These are phyloP conservation scores for Crotalus viridis DNA, from an alignment of 2,113 vertebrate species.

Conservation along the genomic window DNA sequence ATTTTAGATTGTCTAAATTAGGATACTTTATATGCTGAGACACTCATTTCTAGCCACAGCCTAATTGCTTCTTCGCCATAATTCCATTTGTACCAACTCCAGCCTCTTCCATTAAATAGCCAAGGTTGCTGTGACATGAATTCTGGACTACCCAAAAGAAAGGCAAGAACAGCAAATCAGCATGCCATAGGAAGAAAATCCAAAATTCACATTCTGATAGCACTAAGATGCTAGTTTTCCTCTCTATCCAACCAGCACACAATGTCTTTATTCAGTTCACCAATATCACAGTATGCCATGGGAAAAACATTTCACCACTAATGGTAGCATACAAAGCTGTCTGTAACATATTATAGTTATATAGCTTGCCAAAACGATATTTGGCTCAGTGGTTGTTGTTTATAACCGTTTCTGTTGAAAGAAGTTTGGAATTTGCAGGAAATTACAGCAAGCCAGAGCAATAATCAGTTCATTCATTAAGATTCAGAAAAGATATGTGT, in stretches of 20 bases:
- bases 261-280: slow-evolving; percentile 21
- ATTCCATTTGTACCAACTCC: background rate
- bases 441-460: slow-evolving; percentile 37
- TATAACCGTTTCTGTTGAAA: slow-evolving; percentile 34
- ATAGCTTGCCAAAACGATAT: slow-evolving; percentile 52
- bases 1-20: background rate
- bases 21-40: background rate
- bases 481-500: slow-evolving; percentile 1
- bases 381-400: slow-evolving; percentile 34
- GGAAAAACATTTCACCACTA: slow-evolving; percentile 36
- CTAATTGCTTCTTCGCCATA: background rate
- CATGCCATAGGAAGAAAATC: background rate
- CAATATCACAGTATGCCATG: slow-evolving; percentile 20
- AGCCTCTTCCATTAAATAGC: background rate
- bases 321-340: slow-evolving; percentile 27
- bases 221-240: background rate
- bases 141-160: background rate
- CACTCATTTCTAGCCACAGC: background rate
- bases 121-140: background rate
- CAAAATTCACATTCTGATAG: slow-evolving; percentile 13
- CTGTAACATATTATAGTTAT: slow-evolving; percentile 30
- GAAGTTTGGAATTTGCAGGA: slow-evolving; percentile 40
- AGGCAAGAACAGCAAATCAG: background rate
- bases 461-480: background rate
- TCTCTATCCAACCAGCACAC: background rate